Evolutionary conservation across 1,140 invertebrate genomes (phyloP).

Genomic region (Neocloeon triangulifer): DNA sequence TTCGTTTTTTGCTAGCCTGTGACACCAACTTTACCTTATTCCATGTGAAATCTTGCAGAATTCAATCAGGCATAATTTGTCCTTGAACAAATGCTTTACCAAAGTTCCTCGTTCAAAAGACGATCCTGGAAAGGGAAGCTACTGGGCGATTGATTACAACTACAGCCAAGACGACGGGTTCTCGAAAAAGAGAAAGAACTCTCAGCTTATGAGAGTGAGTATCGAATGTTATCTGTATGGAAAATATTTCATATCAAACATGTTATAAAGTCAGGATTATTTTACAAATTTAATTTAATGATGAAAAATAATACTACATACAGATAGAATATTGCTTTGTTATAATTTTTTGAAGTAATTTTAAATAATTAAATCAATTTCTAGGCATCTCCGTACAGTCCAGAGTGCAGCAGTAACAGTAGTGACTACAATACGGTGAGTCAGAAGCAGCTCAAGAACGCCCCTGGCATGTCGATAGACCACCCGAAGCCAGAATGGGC

Average conservation of each 20-base stretch:
- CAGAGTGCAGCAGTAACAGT: constrained; percentile 10
- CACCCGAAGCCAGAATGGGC: not conserved
- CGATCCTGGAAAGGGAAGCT: constrained; percentile 36
- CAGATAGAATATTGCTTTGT: not conserved
- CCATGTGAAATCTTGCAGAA: constrained; percentile 12
- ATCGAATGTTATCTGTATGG: not conserved
- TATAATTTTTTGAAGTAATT: not conserved
- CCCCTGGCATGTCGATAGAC: not conserved
- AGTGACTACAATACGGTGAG: constrained; percentile 9
- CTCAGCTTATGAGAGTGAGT: constrained; percentile 5
- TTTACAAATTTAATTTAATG: not conserved
- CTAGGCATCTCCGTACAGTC: constrained; percentile 10
- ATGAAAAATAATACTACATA: not conserved
- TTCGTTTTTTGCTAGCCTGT: constrained; percentile 13
- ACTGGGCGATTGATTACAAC: constrained; percentile 33
- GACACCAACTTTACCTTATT: not conserved
- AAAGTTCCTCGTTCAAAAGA: constrained; percentile 36
- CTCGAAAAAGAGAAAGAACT: constrained; percentile 12
- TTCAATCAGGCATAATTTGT: constrained; percentile 13
- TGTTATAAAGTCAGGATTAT: not conserved
- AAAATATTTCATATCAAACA: not conserved
- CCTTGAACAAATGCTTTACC: constrained; percentile 26
- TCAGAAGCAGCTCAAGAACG: constrained; percentile 4
- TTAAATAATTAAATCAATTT: not conserved
- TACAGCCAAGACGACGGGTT: constrained; percentile 14